Conservation (phyloP, 2,797 vertebrate species). For the Notoglanidium macrostoma region DNA sequence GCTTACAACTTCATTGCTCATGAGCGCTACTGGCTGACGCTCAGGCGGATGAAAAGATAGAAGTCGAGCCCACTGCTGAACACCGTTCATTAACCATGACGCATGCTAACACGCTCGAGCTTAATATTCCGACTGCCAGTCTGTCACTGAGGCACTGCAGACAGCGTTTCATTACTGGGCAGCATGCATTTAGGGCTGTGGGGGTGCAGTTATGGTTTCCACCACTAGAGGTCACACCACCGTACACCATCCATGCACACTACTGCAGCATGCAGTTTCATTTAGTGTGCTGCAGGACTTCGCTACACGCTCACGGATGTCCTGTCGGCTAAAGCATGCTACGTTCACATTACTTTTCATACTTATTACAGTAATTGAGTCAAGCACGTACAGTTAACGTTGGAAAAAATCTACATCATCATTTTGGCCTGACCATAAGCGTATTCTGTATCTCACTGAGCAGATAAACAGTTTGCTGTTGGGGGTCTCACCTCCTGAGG, state of each 20-base stretch:
- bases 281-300: background rate
- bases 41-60: constrained; percentile 50
- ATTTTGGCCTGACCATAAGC: background rate
- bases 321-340: background rate
- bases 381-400: background rate
- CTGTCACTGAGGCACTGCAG: constrained; percentile 51
- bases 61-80: constrained; percentile 66
- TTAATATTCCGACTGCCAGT: constrained; percentile 56
- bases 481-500: constrained; percentile 88
- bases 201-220: constrained; percentile 53
- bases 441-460: background rate
- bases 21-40: background rate
- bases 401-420: background rate
- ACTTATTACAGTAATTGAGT: background rate
- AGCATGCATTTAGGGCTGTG: constrained; percentile 30
- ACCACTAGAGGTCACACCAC: constrained; percentile 70
- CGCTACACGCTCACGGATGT: background rate
- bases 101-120: constrained; percentile 14
- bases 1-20: background rate
- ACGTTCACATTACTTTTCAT: background rate
- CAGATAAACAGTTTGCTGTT: background rate
- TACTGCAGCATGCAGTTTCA: constrained; percentile 1
- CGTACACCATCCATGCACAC: background rate
- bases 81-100: constrained; percentile 51
- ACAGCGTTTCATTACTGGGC: constrained; percentile 59